Base-by-base conservation (phyloP, 2,797 vertebrate genomes). In the Eremophila alpestris region DNA sequence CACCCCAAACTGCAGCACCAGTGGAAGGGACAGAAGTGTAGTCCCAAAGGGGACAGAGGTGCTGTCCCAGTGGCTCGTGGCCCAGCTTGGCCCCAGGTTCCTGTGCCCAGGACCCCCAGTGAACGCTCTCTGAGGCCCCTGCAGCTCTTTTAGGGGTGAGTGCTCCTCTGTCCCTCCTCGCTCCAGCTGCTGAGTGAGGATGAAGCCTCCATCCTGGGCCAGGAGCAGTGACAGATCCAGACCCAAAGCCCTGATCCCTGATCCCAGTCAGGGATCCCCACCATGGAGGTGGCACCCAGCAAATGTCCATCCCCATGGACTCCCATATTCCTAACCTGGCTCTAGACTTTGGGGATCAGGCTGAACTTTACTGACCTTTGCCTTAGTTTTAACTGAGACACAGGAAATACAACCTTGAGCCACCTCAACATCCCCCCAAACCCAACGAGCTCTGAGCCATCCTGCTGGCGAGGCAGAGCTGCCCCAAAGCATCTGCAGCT, bases 301-400 rank as follows among this genome's bases (percentile, higher is more conserved):
- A 0, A 0, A 7, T 0, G 10, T 5, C 40, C 10, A 0, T 9
- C 43, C 77, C 73, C 36, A 20, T 0, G 0, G 30, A 38, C 21
- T 38, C 70, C 14, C 34, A 36, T 3, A 13, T 2, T 26, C 29
- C 62, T 0, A 0, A 32, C 10, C 30, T 29, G 30, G 8, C 21
- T 54, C 43, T 49, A 20, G 32, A 38, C 48, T 74, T 13, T 16
- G 38, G 43, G n/a, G 16, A n/a, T 16, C 26, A 16, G 46, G 36
- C 46, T 78, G 82, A 80, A 36, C 67, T 14, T 45, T 18, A 46
- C 48, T 36, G 27, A 23, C 49, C 20, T 76, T 38, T 51, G 13
- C 40, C 16, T 65, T 36, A 29, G 30, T 64, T 70, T 64, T 4
- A 38, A 32, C 13, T 2, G 5, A 79, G 52, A 15, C 17, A 20